Base-by-base conservation (phyloP, 2,888 invertebrate species). In the Drosophila leonis region DNA sequence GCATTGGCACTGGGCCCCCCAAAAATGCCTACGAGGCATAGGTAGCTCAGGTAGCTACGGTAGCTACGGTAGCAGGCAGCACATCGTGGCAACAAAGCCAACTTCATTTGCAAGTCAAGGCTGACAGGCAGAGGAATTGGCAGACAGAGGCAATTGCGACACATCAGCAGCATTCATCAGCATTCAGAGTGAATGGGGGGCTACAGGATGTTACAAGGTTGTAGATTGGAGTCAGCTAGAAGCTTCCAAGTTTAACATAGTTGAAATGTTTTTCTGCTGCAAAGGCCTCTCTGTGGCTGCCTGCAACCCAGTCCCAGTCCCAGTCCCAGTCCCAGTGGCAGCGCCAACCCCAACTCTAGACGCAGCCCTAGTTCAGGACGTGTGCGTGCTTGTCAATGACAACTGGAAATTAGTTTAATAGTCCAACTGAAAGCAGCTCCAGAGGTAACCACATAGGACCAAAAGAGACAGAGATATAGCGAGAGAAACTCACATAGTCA, bases 391-490 rank as follows among this genome's bases (percentile, higher is more conserved):
- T 80, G 78, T 67, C 84, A 80, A 69, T 90, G 84, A 88, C 88
- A 90, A 90, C 90, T 85, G 78, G 88, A 85, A 90, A 85, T 85
- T 85, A 90, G 84, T 85, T 85, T 85, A 90, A 85, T 90, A 85
- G 90, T 88, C 88, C 75, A 70, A 88, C 72, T 80, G 65, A 41
- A 59, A 76, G 75, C 77, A 69, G 59, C 51, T 69, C 62, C 67
- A 74, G 56, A 83, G 81, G 67, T 78, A 83, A 81, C 77, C 71
- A 71, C 41, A 61, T 8, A 13, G 20, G 15, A 24, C 24, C 49
- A 52, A 24, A 35, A 31, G 2, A 18, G 2, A 10, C 18, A 49
- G 31, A 49, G 0, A 10, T 29, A 29, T 29, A n/a, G 10, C 27
- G 13, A 78, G 76, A 62, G 66, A 83, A 83, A 85, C 65, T 65